Conservation (phyloP, 1,140 invertebrate species). For the Zaprionus davidi region DNA sequence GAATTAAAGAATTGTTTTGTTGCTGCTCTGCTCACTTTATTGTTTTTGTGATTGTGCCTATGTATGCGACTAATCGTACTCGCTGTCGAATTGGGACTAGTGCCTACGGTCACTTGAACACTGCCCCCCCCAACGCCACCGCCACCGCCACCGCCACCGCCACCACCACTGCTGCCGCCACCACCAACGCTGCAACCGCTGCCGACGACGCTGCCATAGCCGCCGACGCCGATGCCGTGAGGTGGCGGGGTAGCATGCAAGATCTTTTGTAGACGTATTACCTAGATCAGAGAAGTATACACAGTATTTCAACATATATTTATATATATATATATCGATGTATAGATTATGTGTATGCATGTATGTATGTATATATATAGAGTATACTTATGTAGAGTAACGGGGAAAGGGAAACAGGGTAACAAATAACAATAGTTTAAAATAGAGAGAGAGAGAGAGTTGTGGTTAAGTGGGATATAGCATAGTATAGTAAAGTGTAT, state of each 20-base stretch:
- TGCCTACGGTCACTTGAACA: conserved; percentile 84
- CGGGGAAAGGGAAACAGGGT: neutral
- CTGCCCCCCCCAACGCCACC: conserved; percentile 63
- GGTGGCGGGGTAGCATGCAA: conserved; percentile 83
- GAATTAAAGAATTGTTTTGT: conserved; percentile 49
- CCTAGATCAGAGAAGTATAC: conserved; percentile 76
- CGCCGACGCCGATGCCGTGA: conserved; percentile 69
- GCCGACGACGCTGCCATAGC: conserved; percentile 68
- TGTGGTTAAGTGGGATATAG: conserved; percentile 9
- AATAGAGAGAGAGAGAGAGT: conserved; percentile 1
- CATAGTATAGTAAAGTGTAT: conserved; percentile 17
- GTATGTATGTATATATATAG: conserved; percentile 8
- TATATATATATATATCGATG: conserved; percentile 27
- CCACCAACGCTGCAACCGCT: conserved; percentile 30
- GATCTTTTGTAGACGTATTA: conserved; percentile 84
- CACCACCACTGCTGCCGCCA: conserved; percentile 33
- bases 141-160: conserved; percentile 20
- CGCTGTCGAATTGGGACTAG: conserved; percentile 80
- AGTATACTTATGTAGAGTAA: conserved; percentile 9
- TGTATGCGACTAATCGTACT: conserved; percentile 84
- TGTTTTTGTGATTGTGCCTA: conserved; percentile 83
- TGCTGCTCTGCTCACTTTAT: conserved; percentile 83
- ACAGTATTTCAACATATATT: conserved; percentile 55
- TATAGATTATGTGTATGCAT: conserved; percentile 22
- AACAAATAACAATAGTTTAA: conserved; percentile 29